A percentile compares a stretch with the other conserved stretches of the same genome.
Evolutionary conservation across 2,888 invertebrate species (phyloP).

Genomic region (Drosophila mettleri): DNA sequence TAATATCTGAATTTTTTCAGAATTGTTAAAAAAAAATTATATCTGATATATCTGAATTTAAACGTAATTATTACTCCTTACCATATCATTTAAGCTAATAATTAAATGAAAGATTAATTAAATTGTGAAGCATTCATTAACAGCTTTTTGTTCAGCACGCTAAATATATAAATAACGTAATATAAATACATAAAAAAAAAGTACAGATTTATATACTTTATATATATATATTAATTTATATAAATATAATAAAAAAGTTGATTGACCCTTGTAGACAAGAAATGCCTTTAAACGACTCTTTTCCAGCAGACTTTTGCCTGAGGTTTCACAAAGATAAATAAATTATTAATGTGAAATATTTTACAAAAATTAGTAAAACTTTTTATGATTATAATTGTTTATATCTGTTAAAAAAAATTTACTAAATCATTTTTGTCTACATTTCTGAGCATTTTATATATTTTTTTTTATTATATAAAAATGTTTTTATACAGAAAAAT

Average conservation of each 20-base stretch:
- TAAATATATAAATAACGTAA: neutral
- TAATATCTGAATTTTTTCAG: neutral
- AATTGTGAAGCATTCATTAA: slow-evolving; percentile 4
- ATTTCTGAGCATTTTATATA: too few species aligned
- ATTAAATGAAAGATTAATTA: slow-evolving; percentile 1
- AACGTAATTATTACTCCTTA: neutral
- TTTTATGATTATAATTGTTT: neutral
- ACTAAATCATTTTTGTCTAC: neutral
- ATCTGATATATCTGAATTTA: neutral
- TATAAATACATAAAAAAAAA: too few species aligned
- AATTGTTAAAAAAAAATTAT: neutral
- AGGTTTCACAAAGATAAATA: too few species aligned
- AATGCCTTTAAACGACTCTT: neutral
- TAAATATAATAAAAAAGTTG: neutral
- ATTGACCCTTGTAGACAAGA: neutral
- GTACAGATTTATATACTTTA: neutral
- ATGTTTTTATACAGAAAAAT: too few species aligned
- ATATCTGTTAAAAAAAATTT: neutral
- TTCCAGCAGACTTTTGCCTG: neutral
- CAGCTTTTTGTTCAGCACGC: neutral
- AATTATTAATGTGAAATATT: neutral
- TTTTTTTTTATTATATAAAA: too few species aligned
- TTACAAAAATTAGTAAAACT: neutral
- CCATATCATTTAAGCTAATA: neutral
- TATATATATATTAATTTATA: too few species aligned